phyloP scores from a whole-genome alignment of 2,113 vertebrate species.

The Pseudorectes ferrugineus region DNA sequence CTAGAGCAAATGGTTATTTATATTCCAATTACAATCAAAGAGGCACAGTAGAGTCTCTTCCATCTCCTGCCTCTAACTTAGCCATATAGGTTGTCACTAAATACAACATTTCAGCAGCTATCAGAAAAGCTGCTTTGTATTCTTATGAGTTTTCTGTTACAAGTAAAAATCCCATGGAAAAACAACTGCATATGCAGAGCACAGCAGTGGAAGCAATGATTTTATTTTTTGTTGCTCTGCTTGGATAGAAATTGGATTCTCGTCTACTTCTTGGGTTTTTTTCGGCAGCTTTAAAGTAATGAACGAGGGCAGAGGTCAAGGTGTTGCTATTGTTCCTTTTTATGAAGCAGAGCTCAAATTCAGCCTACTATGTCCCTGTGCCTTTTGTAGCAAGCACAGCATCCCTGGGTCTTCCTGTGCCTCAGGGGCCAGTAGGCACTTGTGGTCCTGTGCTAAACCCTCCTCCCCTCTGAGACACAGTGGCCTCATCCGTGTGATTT shows the following conservation, averaged over 20 bases:
- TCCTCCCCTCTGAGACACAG: background rate
- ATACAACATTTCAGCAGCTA: background rate
- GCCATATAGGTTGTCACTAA: background rate
- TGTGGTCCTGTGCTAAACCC: background rate
- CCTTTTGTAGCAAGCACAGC: background rate
- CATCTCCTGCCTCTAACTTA: background rate
- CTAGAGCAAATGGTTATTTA: constrained; percentile 21
- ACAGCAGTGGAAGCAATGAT: background rate
- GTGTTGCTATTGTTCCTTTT: background rate
- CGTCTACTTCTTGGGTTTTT: background rate
- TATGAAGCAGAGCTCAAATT: background rate
- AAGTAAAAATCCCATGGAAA: background rate
- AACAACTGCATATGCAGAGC: background rate
- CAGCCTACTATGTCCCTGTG: background rate
- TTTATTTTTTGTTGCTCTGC: background rate
- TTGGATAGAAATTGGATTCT: background rate
- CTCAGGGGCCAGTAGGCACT: background rate
- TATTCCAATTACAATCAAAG: constrained; percentile 13
- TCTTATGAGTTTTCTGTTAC: background rate
- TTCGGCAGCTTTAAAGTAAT: background rate
- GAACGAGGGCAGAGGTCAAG: background rate
- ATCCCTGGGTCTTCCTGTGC: background rate
- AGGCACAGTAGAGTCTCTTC: background rate
- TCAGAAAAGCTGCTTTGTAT: background rate
- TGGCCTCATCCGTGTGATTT: background rate